These are phyloP conservation scores for Danio choprae DNA, from an alignment of 2,797 vertebrate species.

Conservation along the genomic window DNA sequence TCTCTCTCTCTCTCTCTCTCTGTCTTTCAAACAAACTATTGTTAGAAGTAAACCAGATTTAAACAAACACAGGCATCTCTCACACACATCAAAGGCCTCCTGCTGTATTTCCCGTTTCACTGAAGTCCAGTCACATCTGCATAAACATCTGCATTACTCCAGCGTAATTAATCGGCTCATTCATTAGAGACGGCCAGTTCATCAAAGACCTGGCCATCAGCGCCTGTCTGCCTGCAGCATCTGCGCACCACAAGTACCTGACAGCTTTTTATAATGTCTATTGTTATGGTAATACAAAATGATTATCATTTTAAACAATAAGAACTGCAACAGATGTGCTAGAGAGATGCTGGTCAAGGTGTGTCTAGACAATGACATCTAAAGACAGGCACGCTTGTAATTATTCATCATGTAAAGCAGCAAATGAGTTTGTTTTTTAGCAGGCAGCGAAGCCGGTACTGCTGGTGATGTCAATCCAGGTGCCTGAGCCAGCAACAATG, in stretches of 20 bases:
- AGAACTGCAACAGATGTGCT: not conserved
- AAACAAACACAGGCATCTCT: not conserved
- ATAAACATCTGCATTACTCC: constrained; percentile 26
- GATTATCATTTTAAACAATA: constrained; percentile 13
- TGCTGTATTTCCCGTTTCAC: constrained; percentile 9
- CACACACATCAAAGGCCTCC: constrained; percentile 30
- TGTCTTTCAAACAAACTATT: not conserved
- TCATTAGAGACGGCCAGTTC: constrained; percentile 28
- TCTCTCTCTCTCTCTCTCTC: not conserved
- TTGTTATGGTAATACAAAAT: constrained; percentile 5
- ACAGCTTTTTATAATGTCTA: not conserved
- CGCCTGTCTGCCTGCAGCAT: not conserved
- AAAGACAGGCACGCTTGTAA: not conserved
- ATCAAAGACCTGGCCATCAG: constrained; percentile 49
- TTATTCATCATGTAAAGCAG: not conserved
- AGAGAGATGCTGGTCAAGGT: not conserved
- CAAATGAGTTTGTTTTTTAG: constrained; percentile 62
- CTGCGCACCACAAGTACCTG: constrained; percentile 22
- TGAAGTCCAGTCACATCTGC: constrained; percentile 27
- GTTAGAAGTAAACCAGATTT: not conserved
- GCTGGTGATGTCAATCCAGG: too few species aligned
- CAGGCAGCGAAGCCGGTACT: constrained; percentile 73
- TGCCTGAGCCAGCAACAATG: too few species aligned
- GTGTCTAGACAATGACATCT: not conserved
- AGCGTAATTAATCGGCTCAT: constrained; percentile 29